phyloP scores from a whole-genome alignment of 2,113 vertebrate species.

The Xiphophorus hellerii region DNA sequence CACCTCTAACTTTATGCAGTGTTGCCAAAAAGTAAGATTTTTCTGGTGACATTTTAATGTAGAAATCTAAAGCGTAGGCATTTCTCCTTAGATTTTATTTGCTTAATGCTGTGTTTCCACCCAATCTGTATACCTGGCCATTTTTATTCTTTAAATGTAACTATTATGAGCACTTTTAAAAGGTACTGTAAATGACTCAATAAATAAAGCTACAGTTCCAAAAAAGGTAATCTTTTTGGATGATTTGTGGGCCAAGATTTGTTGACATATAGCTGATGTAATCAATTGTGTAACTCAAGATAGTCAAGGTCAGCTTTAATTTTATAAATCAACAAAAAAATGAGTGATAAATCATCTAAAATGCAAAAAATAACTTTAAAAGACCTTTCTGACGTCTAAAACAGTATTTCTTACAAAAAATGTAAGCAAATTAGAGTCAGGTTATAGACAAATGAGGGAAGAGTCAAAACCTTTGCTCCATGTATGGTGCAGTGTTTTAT shows the following conservation, averaged over 20 bases:
- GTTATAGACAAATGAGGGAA: neutral
- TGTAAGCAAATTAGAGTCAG: neutral
- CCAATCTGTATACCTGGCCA: too few relatives aligned
- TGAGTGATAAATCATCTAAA: neutral
- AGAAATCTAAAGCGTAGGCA: too few relatives aligned
- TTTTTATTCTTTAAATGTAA: too few relatives aligned
- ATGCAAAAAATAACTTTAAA: neutral
- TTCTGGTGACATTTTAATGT: too few relatives aligned
- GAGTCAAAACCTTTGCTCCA: neutral
- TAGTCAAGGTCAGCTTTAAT: neutral
- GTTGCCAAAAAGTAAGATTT: too few relatives aligned
- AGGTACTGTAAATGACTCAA: neutral
- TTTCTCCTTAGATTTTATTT: too few relatives aligned
- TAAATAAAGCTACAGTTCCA: neutral
- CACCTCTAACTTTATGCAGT: too few relatives aligned
- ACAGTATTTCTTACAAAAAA: neutral
- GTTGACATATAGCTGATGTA: neutral
- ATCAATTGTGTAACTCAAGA: neutral
- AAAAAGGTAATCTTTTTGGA: neutral
- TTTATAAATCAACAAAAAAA: neutral
- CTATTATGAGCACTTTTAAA: neutral
- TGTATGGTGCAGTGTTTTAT: neutral
- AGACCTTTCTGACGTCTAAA: neutral
- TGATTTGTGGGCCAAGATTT: neutral
- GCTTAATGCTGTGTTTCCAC: too few relatives aligned